Base-by-base conservation (phyloP, 1,140 invertebrate species). In the Pygmarrhopalites habei region DNA sequence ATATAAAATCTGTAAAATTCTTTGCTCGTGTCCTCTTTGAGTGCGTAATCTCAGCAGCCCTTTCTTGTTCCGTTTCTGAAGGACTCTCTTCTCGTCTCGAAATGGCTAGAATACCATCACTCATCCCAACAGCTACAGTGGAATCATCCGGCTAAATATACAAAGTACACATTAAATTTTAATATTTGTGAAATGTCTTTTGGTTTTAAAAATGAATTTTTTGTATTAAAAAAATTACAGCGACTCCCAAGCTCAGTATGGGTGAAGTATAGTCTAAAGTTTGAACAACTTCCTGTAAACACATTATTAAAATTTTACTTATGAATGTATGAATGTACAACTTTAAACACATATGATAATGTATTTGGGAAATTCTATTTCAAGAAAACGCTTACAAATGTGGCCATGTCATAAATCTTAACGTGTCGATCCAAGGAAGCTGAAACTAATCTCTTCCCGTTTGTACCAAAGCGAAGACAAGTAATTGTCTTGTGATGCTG, bases 401-500 rank as follows among this genome's bases (percentile, higher is more conserved):
- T 87, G 58, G 83, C 81, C 49, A 91, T 80, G 75, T 97, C 89
- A 77, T 95, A 96, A 68, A 98, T 85, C 80, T 97, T 97, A 0
- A 98, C 86, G 78, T 96, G 91, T 69, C 89, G 83, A 74, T 98
- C 95, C 46, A 98, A 78, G 2, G 91, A 93, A 5, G 86, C 91
- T 10, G 93, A 95, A 65, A 98, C 73, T 39, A 98, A 78, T 71
- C 89, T 82, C 60, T 83, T 85, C 26, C 86, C 86, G 73, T 91
- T 85, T 25, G 85, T 88, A 23, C 87, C 86, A 59, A 94, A 79
- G 68, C 82, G 77, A 23, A 96, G 71, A 68, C 86, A 86, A 2
- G 92, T 96, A 1, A 98, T 84, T 1, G 93, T 95, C 81, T 98
- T 98, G 74, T 97, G 92, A 76, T 98, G 87, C 73, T 90, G 84